Conservation (phyloP, 2,888 invertebrate genomes). For the Cartodere bifasciata region DNA sequence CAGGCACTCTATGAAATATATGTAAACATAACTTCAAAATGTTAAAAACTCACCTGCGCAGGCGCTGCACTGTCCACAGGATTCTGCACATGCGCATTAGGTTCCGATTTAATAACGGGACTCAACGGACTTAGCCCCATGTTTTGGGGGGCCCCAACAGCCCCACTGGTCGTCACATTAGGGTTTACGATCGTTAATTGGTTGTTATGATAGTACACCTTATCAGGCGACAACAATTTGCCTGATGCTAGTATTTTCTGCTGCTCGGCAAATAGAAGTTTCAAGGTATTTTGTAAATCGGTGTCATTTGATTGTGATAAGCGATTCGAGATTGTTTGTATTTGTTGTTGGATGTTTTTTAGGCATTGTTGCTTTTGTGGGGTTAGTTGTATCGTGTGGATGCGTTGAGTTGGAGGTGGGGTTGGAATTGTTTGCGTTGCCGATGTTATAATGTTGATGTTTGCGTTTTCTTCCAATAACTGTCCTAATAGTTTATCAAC, state of each 20-base stretch:
- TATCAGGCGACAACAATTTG: constrained; percentile 49
- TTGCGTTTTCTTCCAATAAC: constrained; percentile 27
- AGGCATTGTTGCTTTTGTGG: constrained; percentile 55
- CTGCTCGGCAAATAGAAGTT: constrained; percentile 49
- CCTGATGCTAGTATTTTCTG: constrained; percentile 59
- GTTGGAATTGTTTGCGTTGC: constrained; percentile 10
- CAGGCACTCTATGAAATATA: no score
- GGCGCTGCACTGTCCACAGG: no score
- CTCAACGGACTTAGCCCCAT: no score
- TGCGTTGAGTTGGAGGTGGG: constrained; percentile 36
- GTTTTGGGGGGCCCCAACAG: no score
- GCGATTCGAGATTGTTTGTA: constrained; percentile 48
- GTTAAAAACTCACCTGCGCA: no score
- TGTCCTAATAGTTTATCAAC: constrained; percentile 32
- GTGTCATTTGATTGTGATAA: constrained; percentile 30
- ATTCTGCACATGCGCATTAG: no score
- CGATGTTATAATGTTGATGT: constrained; percentile 20
- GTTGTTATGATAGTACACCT: constrained; percentile 38
- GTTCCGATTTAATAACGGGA: no score
- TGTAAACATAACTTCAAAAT: no score
- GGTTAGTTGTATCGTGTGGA: constrained; percentile 61
- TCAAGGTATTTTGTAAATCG: constrained; percentile 30
- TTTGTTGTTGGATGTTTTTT: constrained; percentile 54
- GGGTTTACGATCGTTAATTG: constrained; percentile 36
- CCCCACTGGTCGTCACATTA: no score